A percentile compares a stretch with the other conserved stretches of the same genome.
These are phyloP conservation scores for Pituophis catenifer DNA, from an alignment of 2,113 vertebrate genomes.

Conservation along the genomic window DNA sequence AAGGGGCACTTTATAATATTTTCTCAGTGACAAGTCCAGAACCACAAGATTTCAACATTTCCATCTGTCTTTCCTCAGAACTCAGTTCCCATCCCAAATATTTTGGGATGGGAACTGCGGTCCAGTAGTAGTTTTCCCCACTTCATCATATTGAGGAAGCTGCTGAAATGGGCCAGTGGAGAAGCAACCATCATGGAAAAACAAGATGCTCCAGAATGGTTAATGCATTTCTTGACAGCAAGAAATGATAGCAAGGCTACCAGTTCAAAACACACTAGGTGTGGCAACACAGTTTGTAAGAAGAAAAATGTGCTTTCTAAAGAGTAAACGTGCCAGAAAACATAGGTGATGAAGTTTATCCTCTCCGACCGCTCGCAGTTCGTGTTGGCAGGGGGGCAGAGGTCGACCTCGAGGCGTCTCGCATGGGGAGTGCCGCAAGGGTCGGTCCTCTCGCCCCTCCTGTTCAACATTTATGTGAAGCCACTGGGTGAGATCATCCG, in stretches of 20 bases:
- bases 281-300: background rate
- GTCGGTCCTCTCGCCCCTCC: too few species aligned
- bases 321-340: background rate
- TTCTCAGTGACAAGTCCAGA: constrained; percentile 26
- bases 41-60: constrained; percentile 4
- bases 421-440: too few species aligned
- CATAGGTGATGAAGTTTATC: background rate
- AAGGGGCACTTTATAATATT: constrained; percentile 31
- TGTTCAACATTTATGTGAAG: too few species aligned
- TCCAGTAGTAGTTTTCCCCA: background rate
- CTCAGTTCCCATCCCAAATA: background rate
- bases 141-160: constrained; percentile 15
- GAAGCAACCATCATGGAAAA: background rate
- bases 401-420: too few species aligned
- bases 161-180: background rate
- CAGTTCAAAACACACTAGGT: background rate
- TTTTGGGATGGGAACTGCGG: background rate
- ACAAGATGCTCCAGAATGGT: constrained; percentile 17
- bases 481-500: too few species aligned
- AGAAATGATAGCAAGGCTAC: background rate
- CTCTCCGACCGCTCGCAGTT: too few species aligned
- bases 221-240: background rate
- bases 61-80: constrained; percentile 18
- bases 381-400: too few species aligned
- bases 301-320: background rate